These are phyloP conservation scores for Zenarchopterus dispar DNA, from an alignment of 2,797 vertebrate species.

Conservation along the genomic window DNA sequence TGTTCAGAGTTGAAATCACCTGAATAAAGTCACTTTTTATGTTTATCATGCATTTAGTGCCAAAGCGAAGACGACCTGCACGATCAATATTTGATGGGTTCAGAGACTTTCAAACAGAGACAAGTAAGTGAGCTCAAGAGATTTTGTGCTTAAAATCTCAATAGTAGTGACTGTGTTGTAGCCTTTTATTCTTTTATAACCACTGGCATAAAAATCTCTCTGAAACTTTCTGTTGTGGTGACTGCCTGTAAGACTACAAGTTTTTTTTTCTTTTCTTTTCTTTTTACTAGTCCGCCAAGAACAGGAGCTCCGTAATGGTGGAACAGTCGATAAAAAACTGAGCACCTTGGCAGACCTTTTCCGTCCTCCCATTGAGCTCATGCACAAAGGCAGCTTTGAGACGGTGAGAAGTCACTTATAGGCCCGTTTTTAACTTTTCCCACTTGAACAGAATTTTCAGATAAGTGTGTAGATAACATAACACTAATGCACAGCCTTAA, in stretches of 20 bases:
- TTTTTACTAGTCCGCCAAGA: conserved; percentile 91
- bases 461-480: background rate
- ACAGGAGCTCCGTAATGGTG: conserved; percentile 97
- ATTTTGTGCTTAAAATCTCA: background rate
- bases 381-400: conserved; percentile 99
- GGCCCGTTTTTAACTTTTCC: conserved; percentile 38
- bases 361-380: conserved; percentile 97
- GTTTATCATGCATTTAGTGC: conserved; percentile 80
- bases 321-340: conserved; percentile 96
- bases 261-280: conserved; percentile 13
- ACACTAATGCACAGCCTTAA: too few relatives aligned
- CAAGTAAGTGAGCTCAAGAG: conserved; percentile 82
- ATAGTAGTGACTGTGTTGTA: background rate
- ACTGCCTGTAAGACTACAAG: conserved; percentile 8
- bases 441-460: conserved; percentile 42
- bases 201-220: background rate
- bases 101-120: conserved; percentile 98
- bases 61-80: conserved; percentile 95
- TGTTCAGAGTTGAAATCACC: background rate
- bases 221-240: conserved; percentile 5
- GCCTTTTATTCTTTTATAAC: background rate
- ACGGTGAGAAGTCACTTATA: conserved; percentile 84
- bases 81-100: conserved; percentile 99
- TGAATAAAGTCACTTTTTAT: conserved; percentile 1
- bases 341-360: conserved; percentile 98